A percentile compares a stretch with the other conserved stretches of the same genome.
phyloP scores from a whole-genome alignment of 35 echinoderm and acorn worm genomes.

The Diadema setosum region DNA sequence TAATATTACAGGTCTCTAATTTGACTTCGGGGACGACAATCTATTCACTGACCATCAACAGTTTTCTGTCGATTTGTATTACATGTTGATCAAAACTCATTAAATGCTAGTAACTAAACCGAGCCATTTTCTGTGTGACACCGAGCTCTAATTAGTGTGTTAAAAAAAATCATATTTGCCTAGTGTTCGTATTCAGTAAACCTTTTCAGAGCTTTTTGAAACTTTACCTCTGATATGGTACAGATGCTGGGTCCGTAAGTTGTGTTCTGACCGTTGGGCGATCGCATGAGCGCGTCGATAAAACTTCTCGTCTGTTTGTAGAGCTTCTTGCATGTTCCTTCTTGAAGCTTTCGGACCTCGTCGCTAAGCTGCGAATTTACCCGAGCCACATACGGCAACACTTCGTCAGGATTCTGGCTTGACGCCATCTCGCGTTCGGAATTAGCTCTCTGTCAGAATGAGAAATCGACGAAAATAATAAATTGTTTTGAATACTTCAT shows the following conservation, averaged over 20 bases:
- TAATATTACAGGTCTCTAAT: no score
- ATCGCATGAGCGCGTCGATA: slow-evolving; percentile 74
- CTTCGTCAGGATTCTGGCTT: neutral
- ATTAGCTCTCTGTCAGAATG: neutral
- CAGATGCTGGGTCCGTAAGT: slow-evolving; percentile 82
- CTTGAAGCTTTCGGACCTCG: slow-evolving; percentile 50
- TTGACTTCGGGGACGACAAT: no score
- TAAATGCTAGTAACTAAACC: no score
- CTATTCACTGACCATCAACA: no score
- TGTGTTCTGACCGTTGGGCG: slow-evolving; percentile 54
- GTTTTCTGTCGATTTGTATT: no score
- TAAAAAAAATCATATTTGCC: neutral
- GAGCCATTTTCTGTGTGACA: no score
- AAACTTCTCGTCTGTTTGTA: slow-evolving; percentile 94
- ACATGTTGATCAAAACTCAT: no score
- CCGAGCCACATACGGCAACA: slow-evolving; percentile 56
- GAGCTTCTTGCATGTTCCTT: slow-evolving; percentile 62
- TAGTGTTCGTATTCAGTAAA: no score
- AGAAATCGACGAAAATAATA: neutral
- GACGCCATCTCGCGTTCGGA: neutral
- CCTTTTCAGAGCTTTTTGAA: neutral
- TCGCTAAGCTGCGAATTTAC: slow-evolving; percentile 66
- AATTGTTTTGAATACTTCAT: neutral
- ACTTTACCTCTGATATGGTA: slow-evolving; percentile 50
- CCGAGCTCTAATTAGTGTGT: neutral